Base-by-base conservation (phyloP, 2,797 vertebrate genomes). In the Oreochromis mossambicus region DNA sequence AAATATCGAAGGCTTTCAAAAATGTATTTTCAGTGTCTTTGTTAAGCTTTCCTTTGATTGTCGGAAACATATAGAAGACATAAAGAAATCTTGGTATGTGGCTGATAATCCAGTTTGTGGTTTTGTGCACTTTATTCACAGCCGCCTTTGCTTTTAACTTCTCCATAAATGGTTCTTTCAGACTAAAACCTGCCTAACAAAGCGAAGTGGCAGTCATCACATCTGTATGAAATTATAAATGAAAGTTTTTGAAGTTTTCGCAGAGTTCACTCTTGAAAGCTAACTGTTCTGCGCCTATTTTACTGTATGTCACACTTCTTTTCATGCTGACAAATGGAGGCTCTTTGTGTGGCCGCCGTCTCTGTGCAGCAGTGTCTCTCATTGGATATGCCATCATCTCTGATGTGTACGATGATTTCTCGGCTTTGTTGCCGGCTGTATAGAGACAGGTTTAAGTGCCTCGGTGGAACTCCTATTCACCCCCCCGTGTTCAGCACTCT, bases 371-470 rank as follows among this genome's bases (percentile, higher is more conserved):
- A 15, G 70, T 19, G 8, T 77, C 86, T 90, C 84, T 91, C 87
- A 83, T 88, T 89, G 86, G 89, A 87, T 88, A 79, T 86, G 83
- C 82, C 61, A 84, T 90, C 79, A 32, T 90, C 75, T 94, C 84
- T 81, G 83, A 87, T 91, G 84, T 91, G 85, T 86, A 88, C 81
- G 79, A 92, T 89, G 91, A 90, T 94, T 92, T 90, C 82, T 92
- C 73, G 87, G 92, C 89, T 96, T 95, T 95, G 93, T 95, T 85
- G 77, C 38, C 32, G 34, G 86, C 89, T 93, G 90, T 93, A 94
- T 92, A 90, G 91, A 94, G 91, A 89, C 91, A 91, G 90, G 89
- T 95, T 95, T 95, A 95, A 95, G 95, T 95, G 95, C 94, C 89
- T 94, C 85, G 78, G 92, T 93, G 91, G 91, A 94, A 91, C 94